Evolutionary conservation across 2,797 vertebrate genomes (phyloP), one percentile per base, ranked within the genome.

Genomic region (Scarus forsteni): DNA sequence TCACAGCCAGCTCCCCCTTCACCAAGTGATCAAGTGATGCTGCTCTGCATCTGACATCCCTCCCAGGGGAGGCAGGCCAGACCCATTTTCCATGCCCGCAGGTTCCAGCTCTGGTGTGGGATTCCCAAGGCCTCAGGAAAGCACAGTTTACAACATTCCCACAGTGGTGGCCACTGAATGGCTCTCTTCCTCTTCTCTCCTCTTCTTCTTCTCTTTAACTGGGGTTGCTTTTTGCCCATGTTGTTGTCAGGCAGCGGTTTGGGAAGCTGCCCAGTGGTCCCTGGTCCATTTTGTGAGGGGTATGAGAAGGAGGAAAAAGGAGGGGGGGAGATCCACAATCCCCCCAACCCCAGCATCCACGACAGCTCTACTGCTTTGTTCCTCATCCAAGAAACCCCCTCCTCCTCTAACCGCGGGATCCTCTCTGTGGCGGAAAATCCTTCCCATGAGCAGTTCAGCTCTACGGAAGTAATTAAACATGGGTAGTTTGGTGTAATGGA

Each of bases 61-160:
- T 86, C 85, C 86, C 75, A 6, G 35, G 84, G 83, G 89, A 89
- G 48, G 15, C 71, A 77, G 82, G 72, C 62, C 49, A 79, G 82
- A 27, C 85, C 82, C 35, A 44, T 84, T 90, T 92, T 89, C 85
- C 92, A 90, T 92, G 92, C 84, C 89, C 85, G 66, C 92, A 92
- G 91, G 92, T 92, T 93, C 81, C 87, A 89, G 83, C 83, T 88
- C 89, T 88, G 73, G 73, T 92, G 89, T 93, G 92, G 86, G 92
- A 91, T 94, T 92, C 89, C 84, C 93, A 93, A 87, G 89, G 86
- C 86, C 91, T 87, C 86, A 93, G 87, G 90, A 95, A 94, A 95
- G 84, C 82, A 86, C 85, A 93, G 92, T 92, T 93, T 85, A 90
- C 79, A 85, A 90, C 81, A 90, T 95, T 95, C 93, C 93, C 93